phyloP scores from a whole-genome alignment of 2,113 vertebrate species.

The Gallinago undulata region DNA sequence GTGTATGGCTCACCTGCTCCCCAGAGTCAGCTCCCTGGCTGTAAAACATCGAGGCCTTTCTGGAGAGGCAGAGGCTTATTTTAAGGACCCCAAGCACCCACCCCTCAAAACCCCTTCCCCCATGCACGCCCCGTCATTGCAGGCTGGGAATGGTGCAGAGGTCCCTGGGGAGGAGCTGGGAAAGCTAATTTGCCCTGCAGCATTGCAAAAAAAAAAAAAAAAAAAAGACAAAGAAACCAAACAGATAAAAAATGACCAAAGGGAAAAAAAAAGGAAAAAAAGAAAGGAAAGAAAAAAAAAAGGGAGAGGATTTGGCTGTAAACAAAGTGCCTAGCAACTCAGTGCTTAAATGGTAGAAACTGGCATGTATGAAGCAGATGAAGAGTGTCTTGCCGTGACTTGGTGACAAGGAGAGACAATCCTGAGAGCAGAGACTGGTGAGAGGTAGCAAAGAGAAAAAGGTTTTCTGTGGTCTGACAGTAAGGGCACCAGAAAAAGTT shows the following conservation, averaged over 20 bases:
- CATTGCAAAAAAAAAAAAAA: not conserved
- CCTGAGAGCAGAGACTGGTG: not conserved
- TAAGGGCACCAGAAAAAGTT: not conserved
- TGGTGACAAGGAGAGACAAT: not conserved
- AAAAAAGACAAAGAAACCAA: not conserved
- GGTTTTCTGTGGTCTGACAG: not conserved
- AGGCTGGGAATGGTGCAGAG: accelerated
- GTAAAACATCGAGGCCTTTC: not conserved
- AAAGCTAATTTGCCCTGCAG: accelerated
- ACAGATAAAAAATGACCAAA: not conserved
- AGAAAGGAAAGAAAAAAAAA: accelerated
- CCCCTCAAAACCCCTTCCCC: not conserved
- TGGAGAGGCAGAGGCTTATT: not conserved
- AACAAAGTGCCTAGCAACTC: not conserved
- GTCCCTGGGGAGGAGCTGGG: not conserved
- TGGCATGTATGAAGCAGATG: not conserved
- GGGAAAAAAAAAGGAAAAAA: not conserved
- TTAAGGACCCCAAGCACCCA: not conserved
- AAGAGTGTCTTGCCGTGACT: not conserved
- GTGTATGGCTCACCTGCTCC: accelerated
- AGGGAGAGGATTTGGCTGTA: not conserved
- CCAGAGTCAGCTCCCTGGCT: not conserved
- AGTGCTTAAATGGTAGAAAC: not conserved
- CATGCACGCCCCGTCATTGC: too few relatives aligned
- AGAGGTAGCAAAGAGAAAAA: not conserved